Evolutionary conservation across 53 echinoderm and acorn worm genomes (phyloP).

Genomic region (Holothuria scabra): DNA sequence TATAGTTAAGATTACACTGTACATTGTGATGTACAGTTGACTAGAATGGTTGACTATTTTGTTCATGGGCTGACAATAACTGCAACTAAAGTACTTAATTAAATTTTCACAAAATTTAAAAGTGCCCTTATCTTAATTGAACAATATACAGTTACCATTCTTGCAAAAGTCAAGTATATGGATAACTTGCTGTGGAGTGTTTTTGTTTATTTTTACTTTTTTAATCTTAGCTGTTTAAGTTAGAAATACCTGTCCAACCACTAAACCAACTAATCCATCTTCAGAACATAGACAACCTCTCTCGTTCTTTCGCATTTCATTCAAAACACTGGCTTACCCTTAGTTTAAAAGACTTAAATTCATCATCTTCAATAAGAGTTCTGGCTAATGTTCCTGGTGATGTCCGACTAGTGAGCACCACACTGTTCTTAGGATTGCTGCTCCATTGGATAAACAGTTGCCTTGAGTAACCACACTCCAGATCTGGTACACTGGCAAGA

Average conservation of each 20-base stretch:
- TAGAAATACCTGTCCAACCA: neutral
- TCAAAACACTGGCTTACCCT: conserved; percentile 57
- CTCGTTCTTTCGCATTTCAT: neutral
- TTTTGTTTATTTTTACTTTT: too few species aligned
- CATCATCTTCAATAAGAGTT: conserved; percentile 71
- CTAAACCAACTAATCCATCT: neutral
- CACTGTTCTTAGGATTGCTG: conserved; percentile 76
- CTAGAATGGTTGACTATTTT: too few species aligned
- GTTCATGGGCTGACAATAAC: too few species aligned
- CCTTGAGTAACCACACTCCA: conserved; percentile 93
- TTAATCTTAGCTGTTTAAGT: neutral
- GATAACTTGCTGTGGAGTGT: too few species aligned
- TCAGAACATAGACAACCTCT: neutral
- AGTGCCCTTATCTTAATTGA: too few species aligned
- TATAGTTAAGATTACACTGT: too few species aligned
- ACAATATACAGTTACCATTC: too few species aligned
- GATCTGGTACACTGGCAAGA: conserved; percentile 91
- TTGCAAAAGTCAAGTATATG: too few species aligned
- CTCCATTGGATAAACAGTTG: conserved; percentile 94
- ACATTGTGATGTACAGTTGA: too few species aligned
- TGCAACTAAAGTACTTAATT: too few species aligned
- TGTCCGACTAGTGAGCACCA: conserved; percentile 85
- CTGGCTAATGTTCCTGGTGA: conserved; percentile 88
- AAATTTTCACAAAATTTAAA: too few species aligned
- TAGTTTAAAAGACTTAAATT: conserved; percentile 53